Percentiles rank a stretch among this genome's conserved stretches.
Conservation (phyloP, 2,888 invertebrate genomes). For the Netelia fuscicornis region DNA sequence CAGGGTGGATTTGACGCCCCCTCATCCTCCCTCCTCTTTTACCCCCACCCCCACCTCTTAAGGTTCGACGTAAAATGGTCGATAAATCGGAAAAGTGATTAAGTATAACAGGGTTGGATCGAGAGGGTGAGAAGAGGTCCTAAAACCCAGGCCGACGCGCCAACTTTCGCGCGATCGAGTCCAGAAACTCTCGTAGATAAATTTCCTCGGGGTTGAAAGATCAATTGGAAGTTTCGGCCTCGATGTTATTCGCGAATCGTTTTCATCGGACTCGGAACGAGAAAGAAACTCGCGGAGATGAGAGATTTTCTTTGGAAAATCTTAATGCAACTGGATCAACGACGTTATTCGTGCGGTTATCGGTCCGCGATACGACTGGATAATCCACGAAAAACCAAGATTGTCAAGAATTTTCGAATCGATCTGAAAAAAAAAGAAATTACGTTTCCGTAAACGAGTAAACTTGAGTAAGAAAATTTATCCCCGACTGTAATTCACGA, state of each 20-base stretch:
- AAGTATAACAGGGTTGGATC: slow-evolving; percentile 28
- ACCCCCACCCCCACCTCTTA: neutral
- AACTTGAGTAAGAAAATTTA: too few species aligned
- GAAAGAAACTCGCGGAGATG: neutral
- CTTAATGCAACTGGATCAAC: neutral
- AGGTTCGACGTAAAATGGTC: slow-evolving; percentile 51
- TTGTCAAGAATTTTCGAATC: neutral
- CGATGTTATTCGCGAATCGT: slow-evolving; percentile 36
- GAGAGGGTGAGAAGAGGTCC: slow-evolving; percentile 5
- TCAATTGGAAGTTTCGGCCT: slow-evolving; percentile 55
- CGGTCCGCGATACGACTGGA: neutral
- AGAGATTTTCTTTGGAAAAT: neutral
- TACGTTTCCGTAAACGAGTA: too few species aligned
- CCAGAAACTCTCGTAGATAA: slow-evolving; percentile 46
- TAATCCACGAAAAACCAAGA: neutral
- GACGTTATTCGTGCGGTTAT: slow-evolving; percentile 8
- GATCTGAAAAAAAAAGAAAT: too few species aligned
- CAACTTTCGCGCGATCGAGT: slow-evolving; percentile 42
- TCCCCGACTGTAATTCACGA: too few species aligned
- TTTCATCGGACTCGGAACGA: slow-evolving; percentile 24
- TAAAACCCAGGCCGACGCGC: slow-evolving; percentile 34
- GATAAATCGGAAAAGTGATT: slow-evolving; percentile 63
- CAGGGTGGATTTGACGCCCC: neutral
- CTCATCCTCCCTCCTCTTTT: neutral
- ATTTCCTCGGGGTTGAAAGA: slow-evolving; percentile 52